phyloP scores from a whole-genome alignment of 2,113 vertebrate genomes.

The Papio anubis region DNA sequence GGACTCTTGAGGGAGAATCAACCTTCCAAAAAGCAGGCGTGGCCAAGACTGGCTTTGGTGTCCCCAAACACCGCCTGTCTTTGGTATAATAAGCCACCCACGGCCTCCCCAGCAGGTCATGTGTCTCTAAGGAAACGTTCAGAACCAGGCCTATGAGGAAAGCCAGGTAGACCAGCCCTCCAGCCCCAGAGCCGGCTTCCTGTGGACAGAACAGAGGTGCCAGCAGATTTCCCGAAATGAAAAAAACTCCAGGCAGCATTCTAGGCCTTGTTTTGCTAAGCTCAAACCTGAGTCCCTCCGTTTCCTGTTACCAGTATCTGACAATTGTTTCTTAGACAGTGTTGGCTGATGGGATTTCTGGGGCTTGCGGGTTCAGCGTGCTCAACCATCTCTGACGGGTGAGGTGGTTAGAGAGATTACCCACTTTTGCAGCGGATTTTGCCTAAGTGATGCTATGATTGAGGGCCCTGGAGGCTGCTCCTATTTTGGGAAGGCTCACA shows the following conservation, averaged over 20 bases:
- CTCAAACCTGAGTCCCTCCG: neutral
- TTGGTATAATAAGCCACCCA: neutral
- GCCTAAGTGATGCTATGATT: conserved; percentile 46
- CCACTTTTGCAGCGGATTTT: conserved; percentile 38
- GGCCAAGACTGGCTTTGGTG: neutral
- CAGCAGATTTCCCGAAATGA: accelerated
- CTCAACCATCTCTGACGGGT: conserved; percentile 55
- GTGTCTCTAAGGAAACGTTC: neutral
- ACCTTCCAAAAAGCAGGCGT: accelerated
- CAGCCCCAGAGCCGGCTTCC: neutral
- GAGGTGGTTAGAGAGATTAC: neutral
- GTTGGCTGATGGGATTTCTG: conserved; percentile 54
- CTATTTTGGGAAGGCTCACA: conserved; percentile 72
- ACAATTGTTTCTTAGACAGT: neutral
- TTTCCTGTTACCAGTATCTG: neutral
- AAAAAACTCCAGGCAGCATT: accelerated
- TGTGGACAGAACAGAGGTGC: accelerated
- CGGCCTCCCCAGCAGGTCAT: neutral
- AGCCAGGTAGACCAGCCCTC: accelerated
- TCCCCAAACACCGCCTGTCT: neutral
- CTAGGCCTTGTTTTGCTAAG: neutral
- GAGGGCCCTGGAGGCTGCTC: conserved; percentile 46
- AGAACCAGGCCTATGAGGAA: neutral
- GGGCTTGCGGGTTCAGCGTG: conserved; percentile 44
- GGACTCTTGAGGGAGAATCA: neutral